These are phyloP conservation scores for Ephydatia muelleri DNA, from an alignment of 37 sponge, comb jelly and placozoan species.

Conservation along the genomic window DNA sequence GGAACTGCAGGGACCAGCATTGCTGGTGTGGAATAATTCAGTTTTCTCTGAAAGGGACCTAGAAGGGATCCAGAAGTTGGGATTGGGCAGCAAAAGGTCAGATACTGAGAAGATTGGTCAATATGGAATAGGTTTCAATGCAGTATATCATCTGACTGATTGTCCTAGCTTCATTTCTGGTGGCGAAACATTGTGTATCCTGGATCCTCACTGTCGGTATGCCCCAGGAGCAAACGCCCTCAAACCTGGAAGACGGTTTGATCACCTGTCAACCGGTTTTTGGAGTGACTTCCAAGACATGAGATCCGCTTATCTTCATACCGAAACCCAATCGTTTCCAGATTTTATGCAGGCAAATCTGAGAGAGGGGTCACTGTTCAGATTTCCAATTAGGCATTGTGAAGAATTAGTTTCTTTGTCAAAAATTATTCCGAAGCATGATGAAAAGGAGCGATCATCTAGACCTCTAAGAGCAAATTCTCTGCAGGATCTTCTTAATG, in stretches of 20 bases:
- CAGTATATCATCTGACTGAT: too few species aligned
- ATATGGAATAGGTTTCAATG: constrained; percentile 81
- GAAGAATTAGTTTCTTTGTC: not conserved
- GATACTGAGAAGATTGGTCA: constrained; percentile 54
- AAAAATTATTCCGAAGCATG: too few species aligned
- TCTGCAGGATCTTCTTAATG: too few species aligned
- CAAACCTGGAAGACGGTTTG: constrained; percentile 16
- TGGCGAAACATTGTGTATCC: constrained; percentile 31
- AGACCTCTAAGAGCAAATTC: too few species aligned
- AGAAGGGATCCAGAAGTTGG: too few species aligned
- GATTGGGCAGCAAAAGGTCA: constrained; percentile 56
- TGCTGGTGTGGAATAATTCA: constrained; percentile 57
- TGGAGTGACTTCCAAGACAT: constrained; percentile 19
- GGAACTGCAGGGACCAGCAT: constrained; percentile 60
- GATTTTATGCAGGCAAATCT: not conserved
- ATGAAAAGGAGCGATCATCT: too few species aligned
- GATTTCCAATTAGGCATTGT: not conserved
- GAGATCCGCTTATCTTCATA: not conserved
- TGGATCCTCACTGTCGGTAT: constrained; percentile 42
- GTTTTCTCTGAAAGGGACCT: constrained; percentile 52
- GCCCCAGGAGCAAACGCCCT: constrained; percentile 10
- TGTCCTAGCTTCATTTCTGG: constrained; percentile 54
- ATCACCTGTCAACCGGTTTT: not conserved
- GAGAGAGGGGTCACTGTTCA: constrained; percentile 3
- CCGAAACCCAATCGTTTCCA: too few species aligned